phyloP scores from a whole-genome alignment of 1,140 invertebrate genomes.

The Gerris buenoi region DNA sequence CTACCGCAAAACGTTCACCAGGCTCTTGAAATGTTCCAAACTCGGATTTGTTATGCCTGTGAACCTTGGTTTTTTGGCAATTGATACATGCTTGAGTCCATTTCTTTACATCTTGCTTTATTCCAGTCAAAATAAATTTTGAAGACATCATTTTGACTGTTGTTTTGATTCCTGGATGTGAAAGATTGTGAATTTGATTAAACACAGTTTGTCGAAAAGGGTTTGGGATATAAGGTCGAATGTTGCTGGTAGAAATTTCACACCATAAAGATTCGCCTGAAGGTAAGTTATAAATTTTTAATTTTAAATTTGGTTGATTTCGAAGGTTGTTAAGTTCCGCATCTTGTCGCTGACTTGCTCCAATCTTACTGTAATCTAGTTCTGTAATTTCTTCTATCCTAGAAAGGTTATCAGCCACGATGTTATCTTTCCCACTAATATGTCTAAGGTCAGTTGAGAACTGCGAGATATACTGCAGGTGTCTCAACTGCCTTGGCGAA shows the following conservation, averaged over 20 bases:
- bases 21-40: background rate
- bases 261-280: background rate
- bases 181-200: background rate
- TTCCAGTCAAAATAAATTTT: background rate
- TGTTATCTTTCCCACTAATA: slow-evolving; percentile 22
- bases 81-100: background rate
- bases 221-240: background rate
- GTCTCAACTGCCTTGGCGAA: slow-evolving; percentile 17
- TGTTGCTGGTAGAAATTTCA: background rate
- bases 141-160: background rate
- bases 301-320: background rate
- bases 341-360: background rate
- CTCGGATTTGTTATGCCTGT: background rate
- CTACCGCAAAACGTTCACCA: background rate
- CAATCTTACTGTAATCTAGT: background rate
- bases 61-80: background rate
- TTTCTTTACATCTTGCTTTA: background rate
- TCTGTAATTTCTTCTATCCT: slow-evolving; percentile 6
- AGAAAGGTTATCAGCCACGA: slow-evolving; percentile 5
- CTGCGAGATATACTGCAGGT: slow-evolving; percentile 30
- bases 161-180: background rate
- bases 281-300: background rate
- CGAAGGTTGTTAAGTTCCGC: background rate
- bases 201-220: background rate
- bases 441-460: slow-evolving; percentile 28